Conservation (phyloP, 64 coral and sea anemone genomes). For the Montipora sp. region DNA sequence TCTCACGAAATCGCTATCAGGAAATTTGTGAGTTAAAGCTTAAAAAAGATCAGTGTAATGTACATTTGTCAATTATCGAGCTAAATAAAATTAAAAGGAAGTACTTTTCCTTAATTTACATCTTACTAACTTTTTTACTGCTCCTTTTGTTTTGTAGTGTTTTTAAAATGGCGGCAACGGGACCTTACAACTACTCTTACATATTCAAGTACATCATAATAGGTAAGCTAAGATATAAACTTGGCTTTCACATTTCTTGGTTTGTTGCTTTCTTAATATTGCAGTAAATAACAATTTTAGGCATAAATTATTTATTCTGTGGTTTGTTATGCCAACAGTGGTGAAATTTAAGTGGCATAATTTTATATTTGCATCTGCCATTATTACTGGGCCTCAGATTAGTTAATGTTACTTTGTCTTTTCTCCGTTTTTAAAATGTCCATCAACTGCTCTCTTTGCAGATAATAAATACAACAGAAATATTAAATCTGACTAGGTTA, state of each 20-base stretch:
- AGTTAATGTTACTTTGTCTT: too few species aligned
- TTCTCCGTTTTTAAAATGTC: too few species aligned
- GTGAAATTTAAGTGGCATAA: too few species aligned
- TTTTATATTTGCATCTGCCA: too few species aligned
- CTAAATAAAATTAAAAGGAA: too few species aligned
- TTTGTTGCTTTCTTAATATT: not conserved
- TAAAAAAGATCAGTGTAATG: not conserved
- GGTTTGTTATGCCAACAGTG: too few species aligned
- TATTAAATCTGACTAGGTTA: too few species aligned
- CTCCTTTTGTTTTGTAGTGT: conserved; percentile 16
- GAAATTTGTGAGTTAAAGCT: not conserved
- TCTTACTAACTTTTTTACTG: not conserved
- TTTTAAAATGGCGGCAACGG: conserved; percentile 95
- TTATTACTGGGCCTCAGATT: too few species aligned
- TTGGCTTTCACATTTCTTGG: not conserved
- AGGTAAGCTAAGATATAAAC: conserved; percentile 69
- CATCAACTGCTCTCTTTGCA: too few species aligned
- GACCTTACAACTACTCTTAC: conserved; percentile 99
- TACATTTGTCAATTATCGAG: not conserved
- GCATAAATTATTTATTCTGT: too few species aligned
- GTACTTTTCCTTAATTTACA: not conserved
- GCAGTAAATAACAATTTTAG: too few species aligned
- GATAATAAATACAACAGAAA: too few species aligned
- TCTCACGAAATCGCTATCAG: not conserved
- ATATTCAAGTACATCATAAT: conserved; percentile 99